A percentile compares a stretch with the other conserved stretches of the same genome.
These are phyloP conservation scores for Entelurus aequoreus DNA, from an alignment of 2,113 vertebrate species.

Conservation along the genomic window DNA sequence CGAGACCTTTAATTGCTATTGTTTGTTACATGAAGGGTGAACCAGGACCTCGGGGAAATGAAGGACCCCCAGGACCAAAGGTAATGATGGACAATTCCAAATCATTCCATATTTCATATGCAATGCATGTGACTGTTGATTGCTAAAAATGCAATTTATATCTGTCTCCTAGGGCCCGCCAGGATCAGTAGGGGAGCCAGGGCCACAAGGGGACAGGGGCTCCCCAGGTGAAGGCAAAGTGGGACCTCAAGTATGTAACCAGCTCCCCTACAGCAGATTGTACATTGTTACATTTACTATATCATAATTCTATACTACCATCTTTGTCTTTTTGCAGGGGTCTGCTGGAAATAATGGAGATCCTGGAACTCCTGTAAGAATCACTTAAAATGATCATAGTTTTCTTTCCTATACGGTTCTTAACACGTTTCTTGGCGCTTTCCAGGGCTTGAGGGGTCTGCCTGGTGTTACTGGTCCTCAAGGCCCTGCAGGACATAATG, in stretches of 20 bases:
- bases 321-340: slow-evolving; percentile 71
- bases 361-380: slow-evolving; percentile 77
- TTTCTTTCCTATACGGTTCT: neutral
- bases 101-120: slow-evolving; percentile 9
- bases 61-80: slow-evolving; percentile 82
- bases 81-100: slow-evolving; percentile 55
- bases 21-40: slow-evolving; percentile 76
- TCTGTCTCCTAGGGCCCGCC: slow-evolving; percentile 75
- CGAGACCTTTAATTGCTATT: slow-evolving; percentile 29
- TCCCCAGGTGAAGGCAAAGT: slow-evolving; percentile 74
- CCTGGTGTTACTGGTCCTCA: slow-evolving; percentile 82
- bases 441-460: slow-evolving; percentile 81
- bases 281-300: neutral
- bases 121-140: neutral
- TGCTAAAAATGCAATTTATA: neutral
- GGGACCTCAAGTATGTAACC: slow-evolving; percentile 74
- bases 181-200: slow-evolving; percentile 80
- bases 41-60: slow-evolving; percentile 79
- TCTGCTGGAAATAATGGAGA: slow-evolving; percentile 78
- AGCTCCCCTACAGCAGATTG: neutral
- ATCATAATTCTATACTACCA: neutral
- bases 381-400: neutral
- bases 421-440: slow-evolving; percentile 7
- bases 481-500: slow-evolving; percentile 88
- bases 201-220: slow-evolving; percentile 81